Evolutionary conservation across 2,888 invertebrate genomes (phyloP).

Genomic region (Erynnis tages): DNA sequence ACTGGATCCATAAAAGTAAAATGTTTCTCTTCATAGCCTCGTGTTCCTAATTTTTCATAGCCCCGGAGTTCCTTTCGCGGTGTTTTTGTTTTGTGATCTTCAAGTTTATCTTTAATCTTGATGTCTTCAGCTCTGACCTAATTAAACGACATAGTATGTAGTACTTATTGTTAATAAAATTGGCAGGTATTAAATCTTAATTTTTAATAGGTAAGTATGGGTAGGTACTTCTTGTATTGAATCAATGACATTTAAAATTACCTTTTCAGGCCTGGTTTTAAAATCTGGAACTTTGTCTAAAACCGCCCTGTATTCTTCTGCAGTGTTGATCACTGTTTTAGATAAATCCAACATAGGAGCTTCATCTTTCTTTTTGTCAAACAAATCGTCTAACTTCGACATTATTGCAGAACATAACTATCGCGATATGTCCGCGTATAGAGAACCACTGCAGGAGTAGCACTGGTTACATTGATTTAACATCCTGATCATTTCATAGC

Average conservation of each 20-base stretch:
- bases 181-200: conserved; percentile 16
- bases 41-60: conserved; percentile 83
- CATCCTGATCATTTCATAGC: conserved; percentile 43
- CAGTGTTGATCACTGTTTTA: conserved; percentile 87
- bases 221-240: too few species aligned
- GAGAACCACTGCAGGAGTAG: conserved; percentile 3
- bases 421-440: neutral
- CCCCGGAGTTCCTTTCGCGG: conserved; percentile 86
- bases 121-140: conserved; percentile 88
- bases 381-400: conserved; percentile 90
- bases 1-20: conserved; percentile 86
- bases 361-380: conserved; percentile 92
- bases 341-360: conserved; percentile 92
- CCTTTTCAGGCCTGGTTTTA: conserved; percentile 93
- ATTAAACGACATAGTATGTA: conserved; percentile 1
- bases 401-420: conserved; percentile 59
- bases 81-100: conserved; percentile 87
- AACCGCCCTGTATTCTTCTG: conserved; percentile 91
- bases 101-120: conserved; percentile 86
- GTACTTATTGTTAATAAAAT: too few species aligned
- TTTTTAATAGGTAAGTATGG: too few species aligned
- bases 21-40: conserved; percentile 80
- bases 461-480: conserved; percentile 57
- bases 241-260: conserved; percentile 48
- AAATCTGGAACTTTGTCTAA: conserved; percentile 94